Percentiles rank a stretch among this genome's conserved stretches.
Conservation (phyloP, 2,113 vertebrate species). For the Bos taurus region DNA sequence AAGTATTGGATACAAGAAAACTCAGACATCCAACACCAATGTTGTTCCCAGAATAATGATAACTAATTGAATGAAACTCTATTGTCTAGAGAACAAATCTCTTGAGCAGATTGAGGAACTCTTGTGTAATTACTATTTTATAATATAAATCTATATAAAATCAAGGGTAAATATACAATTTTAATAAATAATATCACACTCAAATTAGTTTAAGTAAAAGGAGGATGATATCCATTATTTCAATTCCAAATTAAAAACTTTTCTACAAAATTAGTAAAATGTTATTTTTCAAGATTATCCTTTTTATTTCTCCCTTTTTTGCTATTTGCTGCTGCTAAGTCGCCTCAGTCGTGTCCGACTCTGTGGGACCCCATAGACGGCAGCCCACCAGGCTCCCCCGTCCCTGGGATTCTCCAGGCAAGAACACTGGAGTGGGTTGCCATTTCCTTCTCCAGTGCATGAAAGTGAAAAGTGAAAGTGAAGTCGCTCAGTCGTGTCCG, state of each 20-base stretch:
- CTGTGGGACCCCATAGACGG: no score
- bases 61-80: neutral
- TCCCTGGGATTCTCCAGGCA: no score
- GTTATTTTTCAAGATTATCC: neutral
- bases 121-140: neutral
- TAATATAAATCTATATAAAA: neutral
- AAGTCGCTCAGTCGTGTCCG: no score
- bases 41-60: neutral
- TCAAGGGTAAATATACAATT: neutral
- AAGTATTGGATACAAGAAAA: neutral
- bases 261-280: neutral
- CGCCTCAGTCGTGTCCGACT: no score
- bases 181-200: neutral
- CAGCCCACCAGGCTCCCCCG: no score
- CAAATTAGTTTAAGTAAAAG: neutral
- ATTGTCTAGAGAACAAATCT: neutral
- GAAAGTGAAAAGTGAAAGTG: no score
- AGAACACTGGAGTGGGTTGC: no score
- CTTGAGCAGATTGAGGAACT: neutral
- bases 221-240: neutral
- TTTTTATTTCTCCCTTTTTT: neutral
- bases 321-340: neutral
- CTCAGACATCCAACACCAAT: neutral
- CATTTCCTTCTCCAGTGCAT: no score
- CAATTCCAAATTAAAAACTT: neutral